phyloP scores from a whole-genome alignment of 2,888 invertebrate species.

The Nemoura dubitans region DNA sequence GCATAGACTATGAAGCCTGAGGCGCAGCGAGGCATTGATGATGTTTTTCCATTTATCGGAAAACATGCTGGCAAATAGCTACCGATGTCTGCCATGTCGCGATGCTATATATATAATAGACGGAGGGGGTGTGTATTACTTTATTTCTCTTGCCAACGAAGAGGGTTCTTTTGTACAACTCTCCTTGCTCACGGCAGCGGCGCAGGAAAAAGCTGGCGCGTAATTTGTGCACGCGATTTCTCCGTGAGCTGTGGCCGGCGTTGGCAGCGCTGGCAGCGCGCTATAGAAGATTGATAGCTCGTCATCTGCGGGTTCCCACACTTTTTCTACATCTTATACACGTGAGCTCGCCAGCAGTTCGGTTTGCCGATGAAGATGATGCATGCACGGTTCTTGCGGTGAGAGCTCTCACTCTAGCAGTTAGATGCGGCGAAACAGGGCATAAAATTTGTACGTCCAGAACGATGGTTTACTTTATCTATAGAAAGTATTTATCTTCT shows the following conservation, averaged over 20 bases:
- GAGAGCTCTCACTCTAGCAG: background rate
- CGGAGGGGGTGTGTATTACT: background rate
- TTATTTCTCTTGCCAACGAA: background rate
- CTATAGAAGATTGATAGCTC: background rate
- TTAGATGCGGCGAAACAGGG: background rate
- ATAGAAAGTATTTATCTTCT: background rate
- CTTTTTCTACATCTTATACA: background rate
- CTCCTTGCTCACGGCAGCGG: background rate
- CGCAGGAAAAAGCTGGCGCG: background rate
- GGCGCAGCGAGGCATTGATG: background rate
- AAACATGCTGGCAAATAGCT: slow-evolving; percentile 12
- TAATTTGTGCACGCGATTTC: slow-evolving; percentile 20
- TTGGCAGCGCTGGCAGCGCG: no score
- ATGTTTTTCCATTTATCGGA: background rate
- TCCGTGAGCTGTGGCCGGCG: background rate
- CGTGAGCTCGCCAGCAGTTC: background rate
- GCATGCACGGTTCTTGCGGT: background rate
- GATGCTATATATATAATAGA: no score
- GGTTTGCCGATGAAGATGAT: background rate
- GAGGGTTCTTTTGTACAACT: background rate
- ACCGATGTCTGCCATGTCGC: background rate
- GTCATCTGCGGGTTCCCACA: slow-evolving; percentile 2
- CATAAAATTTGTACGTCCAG: background rate
- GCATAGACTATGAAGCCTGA: background rate
- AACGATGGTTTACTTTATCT: background rate